These are phyloP conservation scores for Sebastes melanostomus DNA, from an alignment of 2,797 vertebrate species.

Conservation along the genomic window DNA sequence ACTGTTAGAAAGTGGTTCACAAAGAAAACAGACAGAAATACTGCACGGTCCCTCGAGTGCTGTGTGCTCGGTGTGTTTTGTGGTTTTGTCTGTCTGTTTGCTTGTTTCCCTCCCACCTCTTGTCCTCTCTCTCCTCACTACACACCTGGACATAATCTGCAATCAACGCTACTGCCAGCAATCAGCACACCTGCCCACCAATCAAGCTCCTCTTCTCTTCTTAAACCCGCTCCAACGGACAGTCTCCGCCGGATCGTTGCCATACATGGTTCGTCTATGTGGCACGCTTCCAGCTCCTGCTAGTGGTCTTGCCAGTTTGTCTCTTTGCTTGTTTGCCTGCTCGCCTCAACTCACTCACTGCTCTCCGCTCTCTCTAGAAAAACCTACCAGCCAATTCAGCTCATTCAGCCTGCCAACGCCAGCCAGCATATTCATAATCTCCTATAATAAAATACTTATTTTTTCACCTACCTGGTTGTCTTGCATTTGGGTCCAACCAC, in stretches of 20 bases:
- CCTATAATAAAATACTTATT: no score
- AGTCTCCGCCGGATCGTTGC: neutral
- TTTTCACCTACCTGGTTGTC: neutral
- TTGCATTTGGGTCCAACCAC: neutral
- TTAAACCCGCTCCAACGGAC: neutral
- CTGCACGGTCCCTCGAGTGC: neutral
- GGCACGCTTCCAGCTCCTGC: neutral
- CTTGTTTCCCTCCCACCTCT: neutral
- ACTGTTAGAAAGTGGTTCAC: neutral
- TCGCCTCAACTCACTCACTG: no score
- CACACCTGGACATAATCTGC: neutral
- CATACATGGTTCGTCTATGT: neutral
- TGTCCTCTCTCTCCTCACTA: neutral
- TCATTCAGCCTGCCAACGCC: neutral
- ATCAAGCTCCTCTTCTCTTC: neutral
- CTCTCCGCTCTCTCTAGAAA: no score
- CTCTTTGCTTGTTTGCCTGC: neutral
- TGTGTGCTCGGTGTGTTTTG: neutral
- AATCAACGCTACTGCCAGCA: neutral
- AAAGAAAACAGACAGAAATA: neutral
- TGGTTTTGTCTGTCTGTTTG: neutral
- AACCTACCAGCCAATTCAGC: neutral
- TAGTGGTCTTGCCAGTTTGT: neutral
- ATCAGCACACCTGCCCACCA: neutral
- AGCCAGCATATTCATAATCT: neutral